These are phyloP conservation scores for Buphagus erythrorhynchus DNA, from an alignment of 2,797 vertebrate species.

Conservation along the genomic window DNA sequence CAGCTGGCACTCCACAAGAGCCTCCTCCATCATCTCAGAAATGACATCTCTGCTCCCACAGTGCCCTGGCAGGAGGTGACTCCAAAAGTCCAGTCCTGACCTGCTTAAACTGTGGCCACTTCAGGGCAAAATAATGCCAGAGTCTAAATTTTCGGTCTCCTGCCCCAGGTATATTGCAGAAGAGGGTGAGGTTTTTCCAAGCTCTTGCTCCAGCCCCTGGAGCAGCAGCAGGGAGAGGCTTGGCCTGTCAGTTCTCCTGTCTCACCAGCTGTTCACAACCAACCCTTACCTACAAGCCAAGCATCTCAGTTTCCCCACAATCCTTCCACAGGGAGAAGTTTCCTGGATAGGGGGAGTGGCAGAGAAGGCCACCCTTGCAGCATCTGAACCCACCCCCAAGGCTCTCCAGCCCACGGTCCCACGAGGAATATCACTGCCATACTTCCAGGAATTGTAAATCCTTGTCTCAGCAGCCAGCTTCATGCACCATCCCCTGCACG, in stretches of 20 bases:
- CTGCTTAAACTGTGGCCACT: background rate
- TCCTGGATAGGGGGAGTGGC: accelerated
- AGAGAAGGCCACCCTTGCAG: background rate
- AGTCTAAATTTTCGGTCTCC: background rate
- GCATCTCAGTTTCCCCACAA: background rate
- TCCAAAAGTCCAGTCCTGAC: background rate
- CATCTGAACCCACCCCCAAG: background rate
- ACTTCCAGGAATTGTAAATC: background rate
- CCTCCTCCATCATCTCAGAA: background rate
- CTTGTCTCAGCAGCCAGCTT: background rate
- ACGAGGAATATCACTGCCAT: accelerated
- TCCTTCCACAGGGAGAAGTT: background rate
- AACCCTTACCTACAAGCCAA: background rate
- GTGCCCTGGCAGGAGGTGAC: background rate
- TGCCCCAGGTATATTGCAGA: background rate
- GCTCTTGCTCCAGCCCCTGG: background rate
- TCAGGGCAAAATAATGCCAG: background rate
- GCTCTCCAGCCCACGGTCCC: background rate
- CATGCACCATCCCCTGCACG: accelerated
- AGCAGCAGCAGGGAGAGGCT: background rate
- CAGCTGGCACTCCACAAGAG: accelerated
- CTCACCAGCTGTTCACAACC: background rate
- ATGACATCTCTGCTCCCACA: background rate
- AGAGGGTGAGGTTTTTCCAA: background rate
- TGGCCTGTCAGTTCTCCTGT: accelerated